A percentile compares a stretch with the other conserved stretches of the same genome.
phyloP scores from a whole-genome alignment of 2,113 vertebrate genomes.

The Melanerpes formicivorus region DNA sequence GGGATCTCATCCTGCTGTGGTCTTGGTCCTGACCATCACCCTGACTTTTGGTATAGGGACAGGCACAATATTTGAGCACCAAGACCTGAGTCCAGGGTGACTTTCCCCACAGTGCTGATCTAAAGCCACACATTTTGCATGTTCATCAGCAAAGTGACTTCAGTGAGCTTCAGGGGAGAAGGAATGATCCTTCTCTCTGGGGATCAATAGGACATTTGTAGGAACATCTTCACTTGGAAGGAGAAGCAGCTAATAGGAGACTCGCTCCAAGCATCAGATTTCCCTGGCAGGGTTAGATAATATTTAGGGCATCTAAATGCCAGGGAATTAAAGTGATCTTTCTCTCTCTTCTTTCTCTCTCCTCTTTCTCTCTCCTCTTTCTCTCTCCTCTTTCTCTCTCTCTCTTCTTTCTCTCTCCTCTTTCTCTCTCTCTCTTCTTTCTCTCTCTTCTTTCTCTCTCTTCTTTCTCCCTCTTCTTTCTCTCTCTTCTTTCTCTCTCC shows the following conservation, averaged over 20 bases:
- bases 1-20: too few species aligned
- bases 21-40: too few species aligned
- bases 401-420: too few species aligned
- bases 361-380: too few species aligned
- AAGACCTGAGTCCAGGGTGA: not conserved
- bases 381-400: too few species aligned
- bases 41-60: accelerated
- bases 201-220: not conserved
- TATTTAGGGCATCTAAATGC: not conserved
- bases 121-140: accelerated
- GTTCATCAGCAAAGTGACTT: accelerated
- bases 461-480: too few species aligned
- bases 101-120: not conserved
- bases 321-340: not conserved
- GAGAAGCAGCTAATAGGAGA: not conserved
- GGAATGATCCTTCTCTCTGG: not conserved
- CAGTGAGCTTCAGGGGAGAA: not conserved
- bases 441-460: too few species aligned
- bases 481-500: too few species aligned
- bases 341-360: too few species aligned
- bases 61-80: accelerated
- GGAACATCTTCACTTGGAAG: not conserved
- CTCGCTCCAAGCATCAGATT: not conserved
- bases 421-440: too few species aligned
- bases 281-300: not conserved